Base-by-base conservation (phyloP, 2,888 invertebrate species). In the Sclerodermus sp. region DNA sequence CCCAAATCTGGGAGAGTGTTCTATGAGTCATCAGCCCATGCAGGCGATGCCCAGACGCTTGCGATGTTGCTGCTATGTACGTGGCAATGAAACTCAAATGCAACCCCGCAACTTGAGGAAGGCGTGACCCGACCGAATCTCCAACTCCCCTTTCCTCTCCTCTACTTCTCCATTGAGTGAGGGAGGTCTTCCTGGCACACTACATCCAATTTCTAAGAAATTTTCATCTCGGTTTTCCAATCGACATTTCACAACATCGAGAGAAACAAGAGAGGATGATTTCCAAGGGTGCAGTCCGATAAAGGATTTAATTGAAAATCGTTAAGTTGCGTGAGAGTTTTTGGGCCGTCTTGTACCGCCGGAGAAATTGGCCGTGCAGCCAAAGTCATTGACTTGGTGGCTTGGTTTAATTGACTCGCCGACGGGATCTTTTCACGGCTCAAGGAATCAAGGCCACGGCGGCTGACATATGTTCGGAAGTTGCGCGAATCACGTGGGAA, bases 1-100 rank as follows among this genome's bases (percentile, higher is more conserved):
- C 73, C 73, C 73, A 68, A 62, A 58, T 59, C 23, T 49, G 60
- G 54, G 58, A 68, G 69, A 61, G 60, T 53, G 58, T 54, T 56
- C 64, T 66, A 64, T 71, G 69, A 72, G 62, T 68, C 73, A 73
- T 23, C n/a, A n/a, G 66, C 67, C 69, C 67, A 66, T 68, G 57
- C 56, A 55, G 58, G 23, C 23, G 23, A 23, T 23, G 4, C 4
- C 23, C 23, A 58, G 64, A 39, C 14, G 13, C 5, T 39, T 12
- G 12, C 23, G 16, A 37, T 14, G 13, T 10, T 31, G 15, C 15
- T 37, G 34, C 14, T 23, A 10, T 10, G 18, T 45, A 32, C 18
- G 32, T 58, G 56, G 57, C 44, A 54, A 53, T 49, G 49, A 61
- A 54, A 51, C 42, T 60, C 45, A 23, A 47, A 47, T 41, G 45